Percentiles rank a stretch among this genome's conserved stretches.
These are phyloP conservation scores for Phalera bucephala DNA, from an alignment of 2,888 invertebrate species.

Conservation along the genomic window DNA sequence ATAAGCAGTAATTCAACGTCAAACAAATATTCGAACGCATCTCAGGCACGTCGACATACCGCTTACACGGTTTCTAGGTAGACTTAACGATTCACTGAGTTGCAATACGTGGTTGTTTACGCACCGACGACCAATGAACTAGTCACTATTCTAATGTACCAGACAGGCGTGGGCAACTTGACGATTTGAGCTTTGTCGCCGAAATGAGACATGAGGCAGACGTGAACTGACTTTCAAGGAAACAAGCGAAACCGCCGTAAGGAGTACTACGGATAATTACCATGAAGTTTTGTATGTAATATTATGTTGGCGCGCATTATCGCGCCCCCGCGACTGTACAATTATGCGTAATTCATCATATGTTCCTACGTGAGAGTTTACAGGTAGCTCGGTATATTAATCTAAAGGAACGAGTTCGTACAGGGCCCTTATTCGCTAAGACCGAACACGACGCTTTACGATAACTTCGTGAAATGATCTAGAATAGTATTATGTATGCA, in stretches of 20 bases:
- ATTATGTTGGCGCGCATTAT: neutral
- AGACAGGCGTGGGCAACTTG: constrained; percentile 11
- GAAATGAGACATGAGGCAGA: constrained; percentile 14
- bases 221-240: constrained; percentile 11
- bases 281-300: neutral
- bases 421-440: no score
- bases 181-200: neutral
- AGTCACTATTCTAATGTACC: constrained; percentile 6
- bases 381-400: constrained; percentile 4
- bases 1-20: constrained; percentile 16
- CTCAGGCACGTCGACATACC: constrained; percentile 5
- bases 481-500: no score
- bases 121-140: constrained; percentile 9
- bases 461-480: no score
- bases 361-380: neutral
- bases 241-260: no score
- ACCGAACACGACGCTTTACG: no score
- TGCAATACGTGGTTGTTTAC: constrained; percentile 19
- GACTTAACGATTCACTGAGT: constrained; percentile 14
- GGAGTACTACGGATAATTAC: neutral
- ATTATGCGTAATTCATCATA: constrained; percentile 1
- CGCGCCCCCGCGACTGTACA: neutral
- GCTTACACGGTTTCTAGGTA: constrained; percentile 15
- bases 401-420: constrained; percentile 3
- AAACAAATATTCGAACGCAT: constrained; percentile 19